Evolutionary conservation across 2,113 vertebrate genomes (phyloP).

Genomic region (Diglossa brunneiventris): DNA sequence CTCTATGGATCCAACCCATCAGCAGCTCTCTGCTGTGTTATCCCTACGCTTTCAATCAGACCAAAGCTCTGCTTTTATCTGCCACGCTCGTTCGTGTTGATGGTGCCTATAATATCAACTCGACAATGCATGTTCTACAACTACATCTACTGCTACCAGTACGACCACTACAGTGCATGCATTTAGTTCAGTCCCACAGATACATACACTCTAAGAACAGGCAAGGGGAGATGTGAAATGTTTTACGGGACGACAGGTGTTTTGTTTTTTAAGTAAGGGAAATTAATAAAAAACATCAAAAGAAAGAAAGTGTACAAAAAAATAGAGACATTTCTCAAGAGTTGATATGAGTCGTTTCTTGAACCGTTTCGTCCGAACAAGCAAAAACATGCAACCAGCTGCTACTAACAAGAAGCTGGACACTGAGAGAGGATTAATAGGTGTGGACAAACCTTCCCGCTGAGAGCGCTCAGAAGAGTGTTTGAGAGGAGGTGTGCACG

Average conservation of each 20-base stretch:
- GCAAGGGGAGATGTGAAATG: conserved; percentile 82
- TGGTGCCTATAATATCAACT: conserved; percentile 78
- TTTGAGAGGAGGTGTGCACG: conserved; percentile 86
- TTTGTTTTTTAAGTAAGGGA: conserved; percentile 76
- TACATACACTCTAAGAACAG: conserved; percentile 84
- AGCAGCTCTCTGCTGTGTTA: conserved; percentile 53
- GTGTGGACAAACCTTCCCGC: conserved; percentile 88
- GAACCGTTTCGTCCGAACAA: conserved; percentile 82
- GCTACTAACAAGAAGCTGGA: conserved; percentile 82
- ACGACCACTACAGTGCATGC: conserved; percentile 82
- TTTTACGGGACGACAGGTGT: conserved; percentile 81
- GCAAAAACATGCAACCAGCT: conserved; percentile 88
- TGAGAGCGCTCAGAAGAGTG: conserved; percentile 86
- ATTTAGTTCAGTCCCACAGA: conserved; percentile 83
- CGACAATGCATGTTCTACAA: conserved; percentile 82
- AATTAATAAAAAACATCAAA: conserved; percentile 74
- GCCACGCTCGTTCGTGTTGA: conserved; percentile 48
- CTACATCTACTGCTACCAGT: conserved; percentile 80
- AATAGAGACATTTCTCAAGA: conserved; percentile 79
- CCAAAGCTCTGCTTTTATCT: conserved; percentile 58
- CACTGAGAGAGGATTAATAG: conserved; percentile 84
- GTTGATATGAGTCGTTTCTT: conserved; percentile 78
- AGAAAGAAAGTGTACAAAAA: conserved; percentile 69
- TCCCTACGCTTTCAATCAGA: conserved; percentile 66
- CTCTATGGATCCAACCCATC: conserved; percentile 75